Percentiles rank a stretch among this genome's conserved stretches.
Conservation (phyloP, 2,888 invertebrate species). For the Ophioninae sp. region DNA sequence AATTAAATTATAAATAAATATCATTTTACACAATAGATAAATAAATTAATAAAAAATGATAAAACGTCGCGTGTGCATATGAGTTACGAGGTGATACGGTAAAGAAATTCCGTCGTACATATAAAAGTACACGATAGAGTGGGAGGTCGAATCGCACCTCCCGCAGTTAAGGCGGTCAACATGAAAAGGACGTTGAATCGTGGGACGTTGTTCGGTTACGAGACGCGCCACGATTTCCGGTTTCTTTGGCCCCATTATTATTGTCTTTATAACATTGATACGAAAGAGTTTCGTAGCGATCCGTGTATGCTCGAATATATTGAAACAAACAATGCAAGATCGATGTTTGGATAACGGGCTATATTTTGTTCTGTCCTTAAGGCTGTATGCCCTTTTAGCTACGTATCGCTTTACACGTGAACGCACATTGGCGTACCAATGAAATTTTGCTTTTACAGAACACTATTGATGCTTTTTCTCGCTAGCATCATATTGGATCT, state of each 20-base stretch:
- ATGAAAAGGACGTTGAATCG: conserved; percentile 78
- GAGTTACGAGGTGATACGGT: conserved; percentile 51
- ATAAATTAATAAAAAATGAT: background rate
- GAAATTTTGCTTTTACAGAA: background rate
- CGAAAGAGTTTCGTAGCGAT: conserved; percentile 37
- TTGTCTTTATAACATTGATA: conserved; percentile 47
- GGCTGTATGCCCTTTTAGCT: background rate
- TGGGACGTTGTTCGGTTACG: conserved; percentile 77
- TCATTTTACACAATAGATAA: too few relatives aligned
- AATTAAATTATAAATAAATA: too few relatives aligned
- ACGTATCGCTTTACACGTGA: background rate
- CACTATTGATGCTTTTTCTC: background rate
- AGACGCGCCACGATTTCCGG: conserved; percentile 63
- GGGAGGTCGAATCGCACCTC: conserved; percentile 72
- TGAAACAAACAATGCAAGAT: conserved; percentile 25
- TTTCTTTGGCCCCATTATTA: conserved; percentile 16
- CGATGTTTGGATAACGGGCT: background rate
- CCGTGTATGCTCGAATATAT: conserved; percentile 39
- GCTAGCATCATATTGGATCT: background rate
- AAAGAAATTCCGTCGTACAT: conserved; percentile 36
- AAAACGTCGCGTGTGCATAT: background rate
- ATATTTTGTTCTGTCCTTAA: background rate
- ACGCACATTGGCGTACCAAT: background rate
- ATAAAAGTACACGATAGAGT: conserved; percentile 43
- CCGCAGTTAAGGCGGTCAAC: conserved; percentile 78